Base-by-base conservation (phyloP, 1,140 invertebrate genomes). In the Bombyx mandarina region DNA sequence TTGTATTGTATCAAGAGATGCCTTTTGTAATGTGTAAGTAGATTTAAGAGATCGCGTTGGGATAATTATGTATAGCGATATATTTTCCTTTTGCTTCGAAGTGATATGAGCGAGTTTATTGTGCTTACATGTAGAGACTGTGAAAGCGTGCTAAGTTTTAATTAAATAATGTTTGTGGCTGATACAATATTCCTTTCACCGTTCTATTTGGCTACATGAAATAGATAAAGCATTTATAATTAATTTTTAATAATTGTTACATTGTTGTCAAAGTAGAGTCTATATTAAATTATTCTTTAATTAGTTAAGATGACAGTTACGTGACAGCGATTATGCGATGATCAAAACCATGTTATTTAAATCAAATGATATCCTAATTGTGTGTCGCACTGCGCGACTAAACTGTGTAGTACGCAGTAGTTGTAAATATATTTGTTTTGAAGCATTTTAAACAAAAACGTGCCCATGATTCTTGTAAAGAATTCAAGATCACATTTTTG, bases 11-110 rank as follows among this genome's bases (percentile, higher is more conserved):
- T 76, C 73, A 79, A 83, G 70, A 62, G 79, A 82, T 86, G 80
- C 82, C 82, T 86, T 86, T 82, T 82, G 77, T 79, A 82, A 77
- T 65, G 64, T 75, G 69, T 86, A 86, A 83, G 80, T 83, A 86
- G 79, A 65, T 71, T 62, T 82, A 82, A 85, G 79, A 54, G 71
- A 78, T 75, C 71, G 70, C 75, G 71, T 72, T 63, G 54, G 55
- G 60, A 77, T 82, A 77, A 82, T 78, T 80, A 76, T 82, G 71
- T 65, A 79, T 81, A 82, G 75, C 62, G 52, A 66, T 75, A 68
- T 66, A 63, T 70, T 64, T 65, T 62, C 60, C 57, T 56, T 61
- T 65, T 55, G 54, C 55, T 65, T 68, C 57, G 49, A 52, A 57
- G 56, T 61, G 60, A 58, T 58, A 65, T 43, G 54, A 55, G 47